A percentile compares a stretch with the other conserved stretches of the same genome.
Evolutionary conservation across 2,113 vertebrate species (phyloP).

Genomic region (Vireo altiloquus): DNA sequence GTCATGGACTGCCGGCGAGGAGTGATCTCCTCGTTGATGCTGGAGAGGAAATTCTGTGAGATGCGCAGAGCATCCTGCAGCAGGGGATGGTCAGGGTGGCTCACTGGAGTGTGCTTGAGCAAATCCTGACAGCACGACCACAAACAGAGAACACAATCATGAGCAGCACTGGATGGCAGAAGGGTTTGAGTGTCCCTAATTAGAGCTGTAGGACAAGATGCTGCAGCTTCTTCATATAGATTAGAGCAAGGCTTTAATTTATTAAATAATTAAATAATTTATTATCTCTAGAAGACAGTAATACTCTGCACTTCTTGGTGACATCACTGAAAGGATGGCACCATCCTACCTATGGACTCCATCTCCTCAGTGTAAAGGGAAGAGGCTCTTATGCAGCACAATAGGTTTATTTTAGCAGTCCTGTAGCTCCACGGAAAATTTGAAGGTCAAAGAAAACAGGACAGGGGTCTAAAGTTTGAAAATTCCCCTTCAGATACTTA

Average conservation of each 20-base stretch:
- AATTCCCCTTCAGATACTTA: slow-evolving; percentile 73
- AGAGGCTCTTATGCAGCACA: neutral
- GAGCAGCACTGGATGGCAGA: neutral
- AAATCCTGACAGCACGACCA: slow-evolving; percentile 77
- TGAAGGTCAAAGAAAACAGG: neutral
- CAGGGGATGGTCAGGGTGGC: slow-evolving; percentile 85
- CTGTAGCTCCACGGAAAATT: neutral
- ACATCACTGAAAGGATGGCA: neutral
- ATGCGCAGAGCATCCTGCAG: slow-evolving; percentile 92
- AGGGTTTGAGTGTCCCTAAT: neutral
- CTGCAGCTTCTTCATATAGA: neutral
- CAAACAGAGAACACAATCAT: neutral
- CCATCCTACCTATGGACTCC: neutral
- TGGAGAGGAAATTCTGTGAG: slow-evolving; percentile 95
- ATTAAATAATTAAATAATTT: too few species aligned
- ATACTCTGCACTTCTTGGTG: neutral
- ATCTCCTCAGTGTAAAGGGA: neutral
- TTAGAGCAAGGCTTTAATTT: neutral
- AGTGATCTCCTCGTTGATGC: slow-evolving; percentile 94
- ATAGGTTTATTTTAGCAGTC: neutral
- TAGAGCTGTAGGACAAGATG: neutral
- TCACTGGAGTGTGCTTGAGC: slow-evolving; percentile 89
- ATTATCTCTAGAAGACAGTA: neutral
- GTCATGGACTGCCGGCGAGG: slow-evolving; percentile 93
- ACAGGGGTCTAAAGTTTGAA: neutral